Conservation (phyloP, 2,888 invertebrate species). For the Quadroppia sp. region DNA sequence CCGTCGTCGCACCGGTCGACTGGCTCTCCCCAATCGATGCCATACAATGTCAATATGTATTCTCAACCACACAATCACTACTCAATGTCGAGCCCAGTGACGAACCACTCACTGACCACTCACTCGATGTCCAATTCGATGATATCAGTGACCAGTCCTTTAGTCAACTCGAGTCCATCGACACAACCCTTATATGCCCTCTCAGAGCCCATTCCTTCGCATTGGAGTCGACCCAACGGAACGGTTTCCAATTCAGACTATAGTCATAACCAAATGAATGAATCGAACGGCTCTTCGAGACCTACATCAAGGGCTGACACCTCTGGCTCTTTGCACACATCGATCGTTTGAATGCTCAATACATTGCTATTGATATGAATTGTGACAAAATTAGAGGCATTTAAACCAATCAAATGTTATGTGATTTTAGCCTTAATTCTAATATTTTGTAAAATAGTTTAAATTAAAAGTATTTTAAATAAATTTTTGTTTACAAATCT, state of each 20-base stretch:
- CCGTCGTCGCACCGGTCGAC: constrained; percentile 24
- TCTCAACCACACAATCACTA: constrained; percentile 27
- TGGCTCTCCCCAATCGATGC: not conserved
- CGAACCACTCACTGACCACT: not conserved
- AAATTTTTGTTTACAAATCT: too few relatives aligned
- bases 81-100: constrained; percentile 21
- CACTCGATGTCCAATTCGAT: not conserved
- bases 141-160: constrained; percentile 18
- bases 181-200: not conserved
- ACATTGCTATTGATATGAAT: too few relatives aligned
- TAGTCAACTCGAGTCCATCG: constrained; percentile 11
- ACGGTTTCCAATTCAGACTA: constrained; percentile 12
- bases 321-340: not conserved
- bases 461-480: not conserved
- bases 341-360: not conserved
- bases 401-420: not conserved
- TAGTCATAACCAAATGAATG: constrained; percentile 24
- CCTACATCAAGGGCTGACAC: not conserved
- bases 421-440: not conserved
- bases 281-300: not conserved
- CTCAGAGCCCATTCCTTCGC: not conserved
- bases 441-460: not conserved
- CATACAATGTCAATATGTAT: constrained; percentile 28
- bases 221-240: not conserved
- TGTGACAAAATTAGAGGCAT: not conserved